Evolutionary conservation across 2,888 invertebrate genomes (phyloP).

Genomic region (Artemia sinica): DNA sequence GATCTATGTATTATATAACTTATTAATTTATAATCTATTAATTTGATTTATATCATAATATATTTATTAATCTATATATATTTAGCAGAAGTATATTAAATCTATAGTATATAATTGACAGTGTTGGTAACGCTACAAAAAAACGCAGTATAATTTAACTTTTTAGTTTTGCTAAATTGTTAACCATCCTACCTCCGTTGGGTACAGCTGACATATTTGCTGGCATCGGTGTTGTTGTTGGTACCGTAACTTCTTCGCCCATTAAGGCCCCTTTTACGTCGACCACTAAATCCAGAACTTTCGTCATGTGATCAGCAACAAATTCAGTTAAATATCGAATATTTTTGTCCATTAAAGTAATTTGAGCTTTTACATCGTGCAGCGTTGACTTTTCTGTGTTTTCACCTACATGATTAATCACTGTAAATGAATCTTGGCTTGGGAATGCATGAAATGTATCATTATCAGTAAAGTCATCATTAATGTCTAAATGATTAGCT

Average conservation of each 20-base stretch:
- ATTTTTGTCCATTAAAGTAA: slow-evolving; percentile 59
- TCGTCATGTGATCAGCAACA: slow-evolving; percentile 61
- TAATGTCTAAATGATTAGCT: slow-evolving; percentile 64
- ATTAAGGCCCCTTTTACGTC: slow-evolving; percentile 68
- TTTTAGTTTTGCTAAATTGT: too few relatives aligned
- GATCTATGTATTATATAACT: too few relatives aligned
- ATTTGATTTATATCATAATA: too few relatives aligned
- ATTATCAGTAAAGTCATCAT: slow-evolving; percentile 45
- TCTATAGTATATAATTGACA: too few relatives aligned
- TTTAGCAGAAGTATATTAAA: too few relatives aligned
- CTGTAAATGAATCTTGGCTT: slow-evolving; percentile 69
- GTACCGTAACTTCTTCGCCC: slow-evolving; percentile 36
- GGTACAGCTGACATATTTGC: slow-evolving; percentile 27
- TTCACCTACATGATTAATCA: neutral
- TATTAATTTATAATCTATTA: too few relatives aligned
- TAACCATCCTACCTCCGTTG: neutral
- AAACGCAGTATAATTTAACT: too few relatives aligned
- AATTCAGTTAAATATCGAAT: slow-evolving; percentile 66
- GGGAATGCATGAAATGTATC: slow-evolving; percentile 52
- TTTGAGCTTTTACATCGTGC: slow-evolving; percentile 37
- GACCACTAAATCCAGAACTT: slow-evolving; percentile 55
- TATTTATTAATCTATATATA: too few relatives aligned
- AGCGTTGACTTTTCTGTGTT: neutral
- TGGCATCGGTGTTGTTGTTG: slow-evolving; percentile 43
- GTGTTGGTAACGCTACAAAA: too few relatives aligned